Evolutionary conservation across 2,113 vertebrate species (phyloP).

Genomic region (Varanus komodoensis): DNA sequence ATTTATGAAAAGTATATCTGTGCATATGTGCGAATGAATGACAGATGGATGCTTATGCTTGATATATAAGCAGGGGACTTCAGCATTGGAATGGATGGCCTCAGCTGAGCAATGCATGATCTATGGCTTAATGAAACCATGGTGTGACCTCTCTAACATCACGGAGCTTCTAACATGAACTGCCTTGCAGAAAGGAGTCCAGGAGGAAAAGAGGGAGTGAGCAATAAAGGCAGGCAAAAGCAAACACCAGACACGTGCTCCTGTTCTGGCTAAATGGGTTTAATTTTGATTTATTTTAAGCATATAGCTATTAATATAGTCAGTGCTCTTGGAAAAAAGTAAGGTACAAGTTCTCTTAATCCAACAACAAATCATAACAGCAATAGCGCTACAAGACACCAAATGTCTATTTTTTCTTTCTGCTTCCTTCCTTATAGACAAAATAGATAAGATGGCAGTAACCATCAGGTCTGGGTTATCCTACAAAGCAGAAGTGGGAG

Average conservation of each 20-base stretch:
- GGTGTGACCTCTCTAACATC: no score
- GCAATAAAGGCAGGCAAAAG: not conserved
- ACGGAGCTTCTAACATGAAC: no score
- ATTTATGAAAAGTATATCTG: not conserved
- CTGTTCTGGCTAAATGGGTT: not conserved
- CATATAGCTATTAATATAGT: not conserved
- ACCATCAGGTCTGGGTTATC: not conserved
- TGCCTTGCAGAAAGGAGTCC: not conserved
- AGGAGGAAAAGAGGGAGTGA: not conserved
- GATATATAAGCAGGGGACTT: conserved; percentile 23
- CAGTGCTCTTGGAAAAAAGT: not conserved
- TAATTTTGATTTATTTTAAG: not conserved
- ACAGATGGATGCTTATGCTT: not conserved
- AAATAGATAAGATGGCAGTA: not conserved
- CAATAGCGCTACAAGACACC: not conserved
- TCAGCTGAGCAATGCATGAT: not conserved
- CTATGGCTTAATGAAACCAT: not conserved
- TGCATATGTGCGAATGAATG: not conserved
- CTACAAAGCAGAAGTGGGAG: not conserved
- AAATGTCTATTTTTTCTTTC: not conserved
- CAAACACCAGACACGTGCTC: not conserved
- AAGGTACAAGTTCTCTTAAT: not conserved
- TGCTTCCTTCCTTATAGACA: not conserved
- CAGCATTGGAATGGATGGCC: not conserved
- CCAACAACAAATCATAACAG: no score